phyloP scores from a whole-genome alignment of 2,113 vertebrate species.

The Microtus ochrogaster region DNA sequence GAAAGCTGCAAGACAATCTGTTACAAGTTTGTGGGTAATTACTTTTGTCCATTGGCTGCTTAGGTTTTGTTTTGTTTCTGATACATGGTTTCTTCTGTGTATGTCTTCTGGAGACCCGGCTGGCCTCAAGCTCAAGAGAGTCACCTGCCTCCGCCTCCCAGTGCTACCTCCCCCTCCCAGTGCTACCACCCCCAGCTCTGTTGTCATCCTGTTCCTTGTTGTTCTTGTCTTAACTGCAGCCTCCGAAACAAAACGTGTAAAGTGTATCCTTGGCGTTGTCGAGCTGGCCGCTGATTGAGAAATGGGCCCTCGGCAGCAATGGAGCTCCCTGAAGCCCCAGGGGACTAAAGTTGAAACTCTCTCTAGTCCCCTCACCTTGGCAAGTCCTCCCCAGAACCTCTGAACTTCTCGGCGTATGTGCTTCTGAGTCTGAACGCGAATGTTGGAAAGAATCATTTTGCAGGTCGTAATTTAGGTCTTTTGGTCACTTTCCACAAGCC shows the following conservation, averaged over 20 bases:
- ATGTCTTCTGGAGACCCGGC: neutral
- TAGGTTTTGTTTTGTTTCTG: neutral
- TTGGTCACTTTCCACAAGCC: constrained; percentile 31
- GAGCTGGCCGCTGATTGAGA: neutral
- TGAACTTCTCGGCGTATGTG: neutral
- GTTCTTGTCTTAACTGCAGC: neutral
- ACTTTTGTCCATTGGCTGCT: neutral
- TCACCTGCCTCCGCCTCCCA: neutral
- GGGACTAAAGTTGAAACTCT: neutral
- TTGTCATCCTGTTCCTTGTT: neutral
- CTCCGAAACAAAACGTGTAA: neutral
- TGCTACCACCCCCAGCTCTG: neutral
- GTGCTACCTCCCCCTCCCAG: no score
- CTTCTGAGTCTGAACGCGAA: neutral
- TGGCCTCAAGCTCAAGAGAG: neutral
- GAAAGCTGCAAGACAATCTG: neutral
- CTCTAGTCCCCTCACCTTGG: no score
- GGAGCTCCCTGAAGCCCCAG: neutral
- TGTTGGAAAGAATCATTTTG: neutral
- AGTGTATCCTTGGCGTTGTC: neutral
- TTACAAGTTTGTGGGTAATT: neutral
- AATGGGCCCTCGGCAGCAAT: neutral
- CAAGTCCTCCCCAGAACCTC: fast-evolving
- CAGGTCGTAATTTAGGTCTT: neutral
- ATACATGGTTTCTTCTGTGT: neutral